Conservation (phyloP, 35 echinoderm and acorn worm species). For the Apostichopus japonicus region DNA sequence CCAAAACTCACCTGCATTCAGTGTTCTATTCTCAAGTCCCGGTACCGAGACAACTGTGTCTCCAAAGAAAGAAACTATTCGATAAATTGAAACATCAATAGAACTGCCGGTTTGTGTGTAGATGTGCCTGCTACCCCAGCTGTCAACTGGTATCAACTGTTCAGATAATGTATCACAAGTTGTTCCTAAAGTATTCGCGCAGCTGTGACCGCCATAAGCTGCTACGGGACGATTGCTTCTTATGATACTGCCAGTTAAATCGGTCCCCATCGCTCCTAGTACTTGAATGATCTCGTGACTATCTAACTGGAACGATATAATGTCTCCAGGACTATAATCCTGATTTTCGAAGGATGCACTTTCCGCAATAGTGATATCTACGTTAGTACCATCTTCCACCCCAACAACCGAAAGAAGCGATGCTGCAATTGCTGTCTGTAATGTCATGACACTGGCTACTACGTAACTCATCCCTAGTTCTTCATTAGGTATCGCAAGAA, state of each 20-base stretch:
- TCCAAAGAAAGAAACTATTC: conserved; percentile 51
- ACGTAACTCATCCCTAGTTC: conserved; percentile 62
- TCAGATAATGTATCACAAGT: too few species aligned
- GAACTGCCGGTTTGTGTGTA: conserved; percentile 40
- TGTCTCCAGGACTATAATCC: conserved; percentile 13
- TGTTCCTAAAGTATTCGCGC: too few species aligned
- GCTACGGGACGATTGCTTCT: conserved; percentile 37
- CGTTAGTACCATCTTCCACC: conserved; percentile 25
- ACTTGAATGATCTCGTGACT: conserved; percentile 55
- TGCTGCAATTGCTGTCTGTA: background rate
- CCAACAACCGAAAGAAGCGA: conserved; percentile 47
- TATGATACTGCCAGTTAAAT: conserved; percentile 58
- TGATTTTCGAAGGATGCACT: conserved; percentile 15
- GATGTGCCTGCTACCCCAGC: conserved; percentile 63
- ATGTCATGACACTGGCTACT: background rate
- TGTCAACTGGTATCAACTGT: too few species aligned
- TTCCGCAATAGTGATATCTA: conserved; percentile 34
- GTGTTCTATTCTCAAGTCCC: too few species aligned
- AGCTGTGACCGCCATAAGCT: conserved; percentile 20
- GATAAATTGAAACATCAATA: conserved; percentile 26
- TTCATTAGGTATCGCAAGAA: conserved; percentile 58
- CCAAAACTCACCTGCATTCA: conserved; percentile 57
- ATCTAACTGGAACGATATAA: conserved; percentile 31
- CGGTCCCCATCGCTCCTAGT: background rate
- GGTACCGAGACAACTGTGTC: conserved; percentile 32